A percentile compares a stretch with the other conserved stretches of the same genome.
Conservation (phyloP, 2,113 vertebrate genomes). For the Rana temporaria region DNA sequence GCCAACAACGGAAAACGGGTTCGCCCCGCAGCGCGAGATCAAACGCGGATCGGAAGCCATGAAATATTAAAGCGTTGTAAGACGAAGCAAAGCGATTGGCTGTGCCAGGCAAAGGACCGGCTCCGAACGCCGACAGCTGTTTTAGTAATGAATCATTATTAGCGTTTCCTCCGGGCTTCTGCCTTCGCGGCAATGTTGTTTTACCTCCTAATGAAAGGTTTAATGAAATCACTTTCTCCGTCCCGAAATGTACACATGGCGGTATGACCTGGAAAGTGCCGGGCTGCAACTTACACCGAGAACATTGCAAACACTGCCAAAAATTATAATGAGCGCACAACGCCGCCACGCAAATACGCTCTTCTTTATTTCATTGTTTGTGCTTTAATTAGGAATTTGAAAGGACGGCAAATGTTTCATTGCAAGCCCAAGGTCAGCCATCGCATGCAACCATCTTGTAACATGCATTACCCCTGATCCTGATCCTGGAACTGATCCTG, state of each 20-base stretch:
- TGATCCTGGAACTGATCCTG: too few relatives aligned
- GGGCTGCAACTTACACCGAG: not conserved
- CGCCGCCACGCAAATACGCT: too few relatives aligned
- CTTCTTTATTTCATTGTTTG: too few relatives aligned
- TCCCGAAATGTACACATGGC: conserved; percentile 5
- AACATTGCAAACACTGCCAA: not conserved
- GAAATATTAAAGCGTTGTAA: conserved; percentile 40
- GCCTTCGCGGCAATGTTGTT: not conserved
- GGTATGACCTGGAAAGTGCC: not conserved
- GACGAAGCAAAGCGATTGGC: not conserved
- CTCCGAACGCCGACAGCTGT: conserved; percentile 29
- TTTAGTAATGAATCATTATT: conserved; percentile 44
- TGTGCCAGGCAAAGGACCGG: not conserved
- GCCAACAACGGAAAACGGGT: not conserved
- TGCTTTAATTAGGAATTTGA: too few relatives aligned
- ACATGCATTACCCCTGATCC: too few relatives aligned
- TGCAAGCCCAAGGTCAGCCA: too few relatives aligned
- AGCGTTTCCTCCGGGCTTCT: conserved; percentile 33
- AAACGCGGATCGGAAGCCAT: conserved; percentile 34
- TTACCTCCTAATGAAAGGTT: conserved; percentile 41
- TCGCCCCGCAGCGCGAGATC: conserved; percentile 22
- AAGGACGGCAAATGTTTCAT: too few relatives aligned
- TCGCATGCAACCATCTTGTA: too few relatives aligned
- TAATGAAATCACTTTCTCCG: conserved; percentile 50
- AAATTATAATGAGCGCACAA: not conserved